Evolutionary conservation across 1,140 invertebrate genomes (phyloP), one percentile per base, ranked within the genome.

Genomic region (Triops cancriformis): DNA sequence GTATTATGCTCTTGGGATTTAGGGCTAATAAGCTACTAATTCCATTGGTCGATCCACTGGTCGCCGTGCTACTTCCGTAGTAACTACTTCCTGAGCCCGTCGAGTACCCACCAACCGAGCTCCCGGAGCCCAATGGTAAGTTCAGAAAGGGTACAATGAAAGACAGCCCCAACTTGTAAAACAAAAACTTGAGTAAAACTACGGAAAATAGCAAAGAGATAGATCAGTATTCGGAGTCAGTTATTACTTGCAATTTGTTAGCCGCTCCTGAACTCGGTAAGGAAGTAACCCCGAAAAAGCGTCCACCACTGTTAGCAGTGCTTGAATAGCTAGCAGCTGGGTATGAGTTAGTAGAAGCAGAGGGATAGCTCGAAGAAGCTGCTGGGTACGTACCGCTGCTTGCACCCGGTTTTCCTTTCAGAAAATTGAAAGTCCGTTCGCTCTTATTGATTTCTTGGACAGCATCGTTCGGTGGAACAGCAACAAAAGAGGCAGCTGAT

Each of bases 111-210:
- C 51, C 51, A 64, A 64, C 18, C 23, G 18, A 18, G 18, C 23
- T 64, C 3, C 51, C 51, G 0, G 14, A n/a, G 23, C 37, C 37
- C 41, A 45, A 76, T 10, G 74, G 74, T 14, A 76, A 31, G 41
- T 31, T 76, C 27, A 76, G 74, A 26, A 76, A 76, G 42, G 74
- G 74, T 18, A 76, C 74, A 45, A 76, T 76, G 74, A 76, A 76
- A 10, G 74, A 76, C 23, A 76, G 9, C 10, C 74, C 74, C 26
- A 76, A 31, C 74, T 76, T 64, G 23, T 64, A 64, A 64, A 64
- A 64, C 14, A 64, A 64, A 64, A 64, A 64, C 23, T 64, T 64
- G 10, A 64, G 18, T 64, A 64, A 64, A 64, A 64, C 51, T 64
- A 23, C n/a, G 51, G 6, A 64, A 64, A 23, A 64, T 6, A 64